Base-by-base conservation (phyloP, 1,140 invertebrate species). In the Oppia nitens region DNA sequence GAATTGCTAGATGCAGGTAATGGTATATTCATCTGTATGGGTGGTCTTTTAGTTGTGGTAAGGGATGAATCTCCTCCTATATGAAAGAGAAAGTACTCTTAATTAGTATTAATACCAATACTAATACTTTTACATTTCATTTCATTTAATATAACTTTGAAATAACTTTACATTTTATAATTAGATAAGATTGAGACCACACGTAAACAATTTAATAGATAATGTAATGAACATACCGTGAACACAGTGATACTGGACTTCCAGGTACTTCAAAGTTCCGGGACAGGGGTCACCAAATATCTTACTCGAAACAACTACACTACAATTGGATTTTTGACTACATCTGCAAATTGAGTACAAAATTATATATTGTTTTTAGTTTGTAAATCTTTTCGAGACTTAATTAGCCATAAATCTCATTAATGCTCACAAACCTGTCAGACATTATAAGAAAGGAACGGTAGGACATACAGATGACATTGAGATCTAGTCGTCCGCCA, bases 401-500 rank as follows among this genome's bases (percentile, higher is more conserved):
- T n/a, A n/a, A n/a, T 9, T 40, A 40, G 17, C 32, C 32, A 40
- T 9, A 40, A 40, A 40, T 9, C 32, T 40, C 6, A 40, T 17
- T 12, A 2, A 21, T 29, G 3, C 48, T 17, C 40, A 57, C 51
- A 32, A 66, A 76, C 75, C 70, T 75, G 64, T 74, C 73, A 60
- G 73, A 70, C 56, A 77, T 71, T 51, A 76, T 71, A 9, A 70
- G 64, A 57, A 71, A 70, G 6, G 76, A 75, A 50, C 69, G 69
- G 25, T 81, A 82, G 48, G 86, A 87, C 84, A 90, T 92, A 72
- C 91, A 95, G 72, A 92, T 91, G 64, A 94, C 87, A 73, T 86
- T 90, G 89, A 89, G 92, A 66, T 92, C 89, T 20, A 86, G 87
- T 74, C 91, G 83, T 59, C 90, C 90, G 69, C 91, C 84, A 68